These are phyloP conservation scores for Melanitta fusca DNA, from an alignment of 2,797 vertebrate species.

Conservation along the genomic window DNA sequence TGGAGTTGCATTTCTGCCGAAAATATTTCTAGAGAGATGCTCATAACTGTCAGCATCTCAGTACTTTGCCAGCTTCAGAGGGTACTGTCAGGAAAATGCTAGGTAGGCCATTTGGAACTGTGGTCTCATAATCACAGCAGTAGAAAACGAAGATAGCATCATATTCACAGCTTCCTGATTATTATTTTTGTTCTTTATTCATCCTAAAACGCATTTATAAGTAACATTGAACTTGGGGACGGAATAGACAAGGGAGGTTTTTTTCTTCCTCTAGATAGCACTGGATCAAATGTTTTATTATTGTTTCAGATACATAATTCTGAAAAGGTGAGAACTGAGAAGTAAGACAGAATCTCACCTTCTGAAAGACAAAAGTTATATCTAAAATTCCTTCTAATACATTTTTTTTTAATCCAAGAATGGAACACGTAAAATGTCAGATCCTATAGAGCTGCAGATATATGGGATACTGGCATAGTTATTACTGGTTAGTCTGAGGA, in stretches of 20 bases:
- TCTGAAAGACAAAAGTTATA: slow-evolving; percentile 19
- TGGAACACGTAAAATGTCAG: background rate
- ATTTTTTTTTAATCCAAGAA: background rate
- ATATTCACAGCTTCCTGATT: background rate
- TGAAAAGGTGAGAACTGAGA: background rate
- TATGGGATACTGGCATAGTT: slow-evolving; percentile 35
- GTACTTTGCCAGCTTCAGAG: background rate
- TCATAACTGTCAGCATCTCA: background rate
- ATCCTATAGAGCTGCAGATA: slow-evolving; percentile 25
- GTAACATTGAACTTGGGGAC: background rate
- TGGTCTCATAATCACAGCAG: background rate
- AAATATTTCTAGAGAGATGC: slow-evolving; percentile 37
- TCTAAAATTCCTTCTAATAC: background rate
- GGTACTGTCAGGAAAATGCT: background rate
- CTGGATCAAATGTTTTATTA: background rate
- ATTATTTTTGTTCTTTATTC: background rate
- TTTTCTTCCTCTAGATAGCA: background rate
- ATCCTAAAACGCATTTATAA: background rate
- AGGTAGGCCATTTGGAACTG: background rate
- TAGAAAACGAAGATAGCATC: background rate
- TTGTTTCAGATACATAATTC: slow-evolving; percentile 11
- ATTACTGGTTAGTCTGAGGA: slow-evolving; percentile 42
- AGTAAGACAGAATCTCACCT: background rate
- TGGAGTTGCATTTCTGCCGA: slow-evolving; percentile 36
- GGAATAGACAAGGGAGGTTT: background rate